These are phyloP conservation scores for Laticauda colubrina DNA, from an alignment of 2,113 vertebrate species.

Conservation along the genomic window DNA sequence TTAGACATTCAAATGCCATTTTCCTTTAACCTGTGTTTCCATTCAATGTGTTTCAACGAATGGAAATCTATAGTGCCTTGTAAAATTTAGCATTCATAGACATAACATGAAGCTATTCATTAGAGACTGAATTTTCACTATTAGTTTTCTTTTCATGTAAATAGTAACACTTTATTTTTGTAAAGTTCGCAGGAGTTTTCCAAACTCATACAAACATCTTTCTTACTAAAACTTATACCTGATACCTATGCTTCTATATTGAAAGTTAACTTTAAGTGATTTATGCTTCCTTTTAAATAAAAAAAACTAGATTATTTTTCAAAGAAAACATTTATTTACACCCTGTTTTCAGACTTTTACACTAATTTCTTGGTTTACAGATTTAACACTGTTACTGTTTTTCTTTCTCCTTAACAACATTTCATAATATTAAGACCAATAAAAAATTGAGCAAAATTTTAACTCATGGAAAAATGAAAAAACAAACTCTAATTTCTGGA, in stretches of 20 bases:
- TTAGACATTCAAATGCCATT: background rate
- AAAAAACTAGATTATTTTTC: slow-evolving; percentile 24
- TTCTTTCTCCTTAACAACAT: background rate
- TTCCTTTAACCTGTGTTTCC: background rate
- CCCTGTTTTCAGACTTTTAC: background rate
- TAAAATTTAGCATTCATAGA: background rate
- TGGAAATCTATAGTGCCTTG: background rate
- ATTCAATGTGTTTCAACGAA: background rate
- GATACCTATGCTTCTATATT: slow-evolving; percentile 8
- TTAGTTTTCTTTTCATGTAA: background rate
- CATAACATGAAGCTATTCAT: background rate
- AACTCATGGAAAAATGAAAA: slow-evolving; percentile 15
- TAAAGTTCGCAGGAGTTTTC: background rate
- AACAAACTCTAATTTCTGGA: background rate
- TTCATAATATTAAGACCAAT: background rate
- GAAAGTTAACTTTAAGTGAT: slow-evolving; percentile 7
- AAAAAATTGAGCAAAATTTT: background rate
- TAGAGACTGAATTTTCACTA: background rate
- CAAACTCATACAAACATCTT: background rate
- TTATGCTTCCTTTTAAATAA: slow-evolving; percentile 34
- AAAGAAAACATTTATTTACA: slow-evolving; percentile 28
- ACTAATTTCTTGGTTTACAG: background rate
- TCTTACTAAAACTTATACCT: slow-evolving; percentile 14
- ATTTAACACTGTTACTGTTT: background rate
- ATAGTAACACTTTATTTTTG: background rate